Evolutionary conservation across 2,888 invertebrate species (phyloP), one percentile per base, ranked within the genome.

Genomic region (Tuberolachnus salignus): DNA sequence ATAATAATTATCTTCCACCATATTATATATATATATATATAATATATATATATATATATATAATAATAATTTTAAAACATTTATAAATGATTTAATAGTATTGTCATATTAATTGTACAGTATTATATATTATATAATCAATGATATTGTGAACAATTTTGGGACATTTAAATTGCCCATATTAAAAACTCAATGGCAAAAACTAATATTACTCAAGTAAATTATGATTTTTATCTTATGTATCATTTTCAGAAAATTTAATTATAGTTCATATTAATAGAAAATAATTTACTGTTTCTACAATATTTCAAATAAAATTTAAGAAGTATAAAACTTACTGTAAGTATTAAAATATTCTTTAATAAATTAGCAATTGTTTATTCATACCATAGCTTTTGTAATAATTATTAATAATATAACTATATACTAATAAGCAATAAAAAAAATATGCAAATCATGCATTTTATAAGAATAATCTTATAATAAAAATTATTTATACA

Each of bases 1-100:
- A 63, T 64, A 16, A 67, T 67, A 23, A 67, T 55, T 14, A 69
- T 57, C 69, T 44, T 55, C 21, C 69, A 67, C 75, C 75, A 16
- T 34, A 11, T 34, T 10, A 44, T 67, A 3, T 10, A 6, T 21
- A 55, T 14, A 66, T 49, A 21, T 21, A 74, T n/a, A n/a, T n/a
- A n/a, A n/a, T n/a, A n/a, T n/a, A n/a, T n/a, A n/a, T n/a, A n/a
- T n/a, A n/a, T n/a, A n/a, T n/a, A n/a, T n/a, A n/a, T n/a, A 51
- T 46, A 64, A 4, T 1, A n/a, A 53, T 34, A 55, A 11, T 19
- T 16, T 10, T 55, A 13, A 75, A 46, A 67, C 49, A 9, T 11
- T 72, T 72, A 44, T 16, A 34, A 23, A 13, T n/a, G 13, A n/a
- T n/a, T n/a, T 23, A 64, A 44, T 44, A 64, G 14, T 61, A 53